Base-by-base conservation (phyloP, 1,140 invertebrate species). In the Chironomus tepperi region DNA sequence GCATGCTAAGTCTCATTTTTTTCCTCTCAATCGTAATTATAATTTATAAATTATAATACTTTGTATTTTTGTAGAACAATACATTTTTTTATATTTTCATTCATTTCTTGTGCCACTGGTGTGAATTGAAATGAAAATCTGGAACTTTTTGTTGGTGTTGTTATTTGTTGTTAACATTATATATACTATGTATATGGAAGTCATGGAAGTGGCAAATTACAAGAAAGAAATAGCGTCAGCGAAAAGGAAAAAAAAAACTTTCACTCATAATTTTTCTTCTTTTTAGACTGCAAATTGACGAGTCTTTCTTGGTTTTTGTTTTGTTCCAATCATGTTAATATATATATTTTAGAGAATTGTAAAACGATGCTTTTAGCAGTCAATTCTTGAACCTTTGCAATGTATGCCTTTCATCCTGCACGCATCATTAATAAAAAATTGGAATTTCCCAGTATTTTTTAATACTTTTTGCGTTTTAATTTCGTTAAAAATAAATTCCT, bases 61-160 rank as follows among this genome's bases (percentile, higher is more conserved):
- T 34, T 34, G 24, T 34, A n/a, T n/a, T n/a, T 34, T 34, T 34
- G 24, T 34, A 34, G 24, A 34, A 34, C 24, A 34, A 34, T 34
- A 34, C 1, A 2, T 57, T 15, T 15, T 15, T 15, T n/a, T n/a
- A n/a, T n/a, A n/a, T n/a, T n/a, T 12, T 57, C 47, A 34, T 57
- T 57, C 12, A n/a, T 57, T 57, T 57, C 47, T 57, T 57, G 24
- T 34, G 5, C 24, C 10, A 70, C 15, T 18, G 16, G 16, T 18
- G 18, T 70, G 65, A 70, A 70, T 70, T 70, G 65, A 70, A 70
- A 70, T 21, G 65, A 70, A 70, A 70, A 70, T 70, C 65, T 70
- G 65, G 16, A 70, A 70, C 65, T 10, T 21, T 19, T 70, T 70
- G 7, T 16, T 70, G 16, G 65, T 21, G 16, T 16, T 19, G 19